These are phyloP conservation scores for Nomada fucata DNA, from an alignment of 2,888 invertebrate species.

Conservation along the genomic window DNA sequence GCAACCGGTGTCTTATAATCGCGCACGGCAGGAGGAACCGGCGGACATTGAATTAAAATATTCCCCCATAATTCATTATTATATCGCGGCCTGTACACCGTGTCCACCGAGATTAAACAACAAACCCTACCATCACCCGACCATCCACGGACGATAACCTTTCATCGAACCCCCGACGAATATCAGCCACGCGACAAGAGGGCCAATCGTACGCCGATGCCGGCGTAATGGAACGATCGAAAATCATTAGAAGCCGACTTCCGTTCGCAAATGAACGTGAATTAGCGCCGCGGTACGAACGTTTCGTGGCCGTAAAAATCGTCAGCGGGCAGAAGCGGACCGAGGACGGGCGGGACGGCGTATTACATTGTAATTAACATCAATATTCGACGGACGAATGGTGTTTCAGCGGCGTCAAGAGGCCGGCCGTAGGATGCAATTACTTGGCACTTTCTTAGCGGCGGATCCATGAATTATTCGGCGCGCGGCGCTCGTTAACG, in stretches of 20 bases:
- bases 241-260: constrained; percentile 34
- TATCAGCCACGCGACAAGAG: constrained; percentile 35
- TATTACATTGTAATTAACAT: constrained; percentile 64
- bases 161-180: background rate
- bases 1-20: background rate
- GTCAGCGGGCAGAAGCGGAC: background rate
- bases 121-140: constrained; percentile 1
- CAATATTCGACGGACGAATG: constrained; percentile 55
- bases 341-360: constrained; percentile 7
- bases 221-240: constrained; percentile 32
- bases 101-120: constrained; percentile 10
- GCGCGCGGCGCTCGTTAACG: constrained; percentile 62
- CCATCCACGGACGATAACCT: background rate
- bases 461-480: constrained; percentile 70
- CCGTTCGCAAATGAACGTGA: constrained; percentile 36
- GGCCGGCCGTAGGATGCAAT: constrained; percentile 61
- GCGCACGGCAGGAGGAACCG: background rate
- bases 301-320: constrained; percentile 24
- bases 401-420: constrained; percentile 30
- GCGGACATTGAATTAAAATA: constrained; percentile 39
- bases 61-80: constrained; percentile 37
- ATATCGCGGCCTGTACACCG: background rate
- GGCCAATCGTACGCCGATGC: background rate
- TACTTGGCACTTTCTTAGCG: constrained; percentile 63
- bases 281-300: constrained; percentile 17